These are phyloP conservation scores for Melanotus villosus DNA, from an alignment of 2,888 invertebrate genomes.

Conservation along the genomic window DNA sequence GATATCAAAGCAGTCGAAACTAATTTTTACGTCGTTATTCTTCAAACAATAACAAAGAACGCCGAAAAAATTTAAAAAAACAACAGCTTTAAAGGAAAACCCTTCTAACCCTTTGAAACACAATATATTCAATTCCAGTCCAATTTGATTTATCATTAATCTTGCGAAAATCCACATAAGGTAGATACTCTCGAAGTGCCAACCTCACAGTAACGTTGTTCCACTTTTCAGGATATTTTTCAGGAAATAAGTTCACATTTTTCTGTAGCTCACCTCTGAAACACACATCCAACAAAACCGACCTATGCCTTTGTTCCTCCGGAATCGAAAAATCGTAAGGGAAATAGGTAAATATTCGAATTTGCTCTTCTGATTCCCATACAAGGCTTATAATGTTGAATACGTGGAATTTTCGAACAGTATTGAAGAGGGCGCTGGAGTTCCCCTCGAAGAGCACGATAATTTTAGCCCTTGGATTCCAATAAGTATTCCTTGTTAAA, in stretches of 20 bases:
- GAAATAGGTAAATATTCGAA: constrained; percentile 24
- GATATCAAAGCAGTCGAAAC: too few species aligned
- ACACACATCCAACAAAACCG: neutral
- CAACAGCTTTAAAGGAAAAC: too few species aligned
- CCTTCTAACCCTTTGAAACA: too few species aligned
- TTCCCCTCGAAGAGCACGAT: constrained; percentile 4
- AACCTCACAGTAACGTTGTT: constrained; percentile 1
- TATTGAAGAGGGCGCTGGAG: neutral
- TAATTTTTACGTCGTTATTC: too few species aligned
- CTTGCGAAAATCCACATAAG: constrained; percentile 2
- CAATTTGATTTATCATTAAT: neutral
- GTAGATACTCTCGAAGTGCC: constrained; percentile 6
- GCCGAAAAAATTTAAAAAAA: too few species aligned
- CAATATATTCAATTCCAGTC: neutral
- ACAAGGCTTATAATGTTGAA: constrained; percentile 1
- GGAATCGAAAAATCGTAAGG: neutral
- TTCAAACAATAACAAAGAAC: too few species aligned
- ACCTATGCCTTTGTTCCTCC: neutral
- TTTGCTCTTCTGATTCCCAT: neutral
- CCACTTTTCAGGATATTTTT: constrained; percentile 17
- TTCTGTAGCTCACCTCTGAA: neutral
- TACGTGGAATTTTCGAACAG: neutral
- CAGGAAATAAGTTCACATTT: constrained; percentile 18
- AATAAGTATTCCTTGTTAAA: neutral
- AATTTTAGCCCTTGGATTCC: constrained; percentile 41